Evolutionary conservation across 2,797 vertebrate genomes (phyloP).

Genomic region (Pampus argenteus): DNA sequence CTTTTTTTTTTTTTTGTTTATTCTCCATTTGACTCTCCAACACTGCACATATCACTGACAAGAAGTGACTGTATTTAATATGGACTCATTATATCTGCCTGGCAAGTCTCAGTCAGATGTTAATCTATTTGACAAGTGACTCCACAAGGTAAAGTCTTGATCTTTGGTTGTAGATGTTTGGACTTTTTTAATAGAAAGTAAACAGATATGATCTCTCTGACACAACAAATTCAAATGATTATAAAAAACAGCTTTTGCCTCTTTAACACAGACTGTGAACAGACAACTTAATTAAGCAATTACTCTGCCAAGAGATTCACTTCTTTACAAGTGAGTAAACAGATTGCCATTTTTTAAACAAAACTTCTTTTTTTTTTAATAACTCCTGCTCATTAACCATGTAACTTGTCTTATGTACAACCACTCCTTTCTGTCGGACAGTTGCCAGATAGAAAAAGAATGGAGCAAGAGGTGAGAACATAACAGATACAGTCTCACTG

Average conservation of each 20-base stretch:
- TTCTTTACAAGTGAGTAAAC: conserved; percentile 1
- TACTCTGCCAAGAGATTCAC: conserved; percentile 17
- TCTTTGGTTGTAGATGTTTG: conserved; percentile 49
- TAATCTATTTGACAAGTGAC: conserved; percentile 45
- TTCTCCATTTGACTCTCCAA: conserved; percentile 6
- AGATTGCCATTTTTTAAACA: conserved; percentile 11
- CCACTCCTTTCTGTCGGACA: conserved; percentile 42
- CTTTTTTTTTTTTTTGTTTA: background rate
- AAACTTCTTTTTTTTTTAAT: conserved; percentile 3
- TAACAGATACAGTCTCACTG: conserved; percentile 12
- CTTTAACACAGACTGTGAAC: conserved; percentile 16
- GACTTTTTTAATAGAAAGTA: conserved; percentile 11
- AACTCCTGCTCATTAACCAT: conserved; percentile 44
- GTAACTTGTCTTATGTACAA: conserved; percentile 43
- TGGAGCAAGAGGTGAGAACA: conserved; percentile 31
- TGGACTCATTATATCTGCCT: conserved; percentile 43
- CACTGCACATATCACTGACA: conserved; percentile 22
- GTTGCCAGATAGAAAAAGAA: conserved; percentile 21
- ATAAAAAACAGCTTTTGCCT: background rate
- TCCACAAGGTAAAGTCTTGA: conserved; percentile 39
- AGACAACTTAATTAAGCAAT: conserved; percentile 33
- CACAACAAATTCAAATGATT: conserved; percentile 19
- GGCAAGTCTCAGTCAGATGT: conserved; percentile 32
- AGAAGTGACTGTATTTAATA: conserved; percentile 46
- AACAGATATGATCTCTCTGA: conserved; percentile 28